Conservation (phyloP, 2,113 vertebrate species). For the Brevimyrus niger region DNA sequence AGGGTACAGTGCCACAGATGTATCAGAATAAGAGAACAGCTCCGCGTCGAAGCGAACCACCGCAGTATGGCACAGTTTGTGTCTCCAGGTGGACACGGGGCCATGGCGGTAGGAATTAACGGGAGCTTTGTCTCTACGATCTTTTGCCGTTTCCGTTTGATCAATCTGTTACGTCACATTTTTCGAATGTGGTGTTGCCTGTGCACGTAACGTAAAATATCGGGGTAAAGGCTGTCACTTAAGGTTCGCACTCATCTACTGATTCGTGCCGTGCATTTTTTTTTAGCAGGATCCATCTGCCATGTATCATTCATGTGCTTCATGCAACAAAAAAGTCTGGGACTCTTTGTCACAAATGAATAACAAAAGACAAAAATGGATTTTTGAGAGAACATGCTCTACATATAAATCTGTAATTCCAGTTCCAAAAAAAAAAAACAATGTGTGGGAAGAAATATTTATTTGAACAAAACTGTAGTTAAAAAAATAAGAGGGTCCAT, state of each 20-base stretch:
- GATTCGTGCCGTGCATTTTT: background rate
- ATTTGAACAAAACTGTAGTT: background rate
- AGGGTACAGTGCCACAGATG: background rate
- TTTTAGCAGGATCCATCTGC: background rate
- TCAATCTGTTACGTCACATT: background rate
- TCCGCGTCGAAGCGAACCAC: background rate
- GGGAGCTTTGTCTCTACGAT: background rate
- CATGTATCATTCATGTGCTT: background rate
- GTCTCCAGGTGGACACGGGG: background rate
- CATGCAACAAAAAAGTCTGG: background rate
- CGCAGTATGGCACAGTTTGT: background rate
- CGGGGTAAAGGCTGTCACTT: background rate
- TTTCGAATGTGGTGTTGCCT: background rate
- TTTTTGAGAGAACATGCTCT: background rate
- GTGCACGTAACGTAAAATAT: background rate
- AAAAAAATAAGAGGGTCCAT: background rate
- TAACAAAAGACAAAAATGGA: background rate
- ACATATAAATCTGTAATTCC: background rate
- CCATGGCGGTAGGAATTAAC: background rate
- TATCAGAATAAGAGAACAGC: background rate
- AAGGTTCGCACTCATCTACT: background rate
- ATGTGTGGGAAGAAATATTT: constrained; percentile 1
- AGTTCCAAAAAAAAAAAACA: background rate
- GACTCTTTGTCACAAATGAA: background rate
- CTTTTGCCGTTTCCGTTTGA: background rate